phyloP scores from a whole-genome alignment of 2,113 vertebrate genomes.

The Tiliqua scincoides region DNA sequence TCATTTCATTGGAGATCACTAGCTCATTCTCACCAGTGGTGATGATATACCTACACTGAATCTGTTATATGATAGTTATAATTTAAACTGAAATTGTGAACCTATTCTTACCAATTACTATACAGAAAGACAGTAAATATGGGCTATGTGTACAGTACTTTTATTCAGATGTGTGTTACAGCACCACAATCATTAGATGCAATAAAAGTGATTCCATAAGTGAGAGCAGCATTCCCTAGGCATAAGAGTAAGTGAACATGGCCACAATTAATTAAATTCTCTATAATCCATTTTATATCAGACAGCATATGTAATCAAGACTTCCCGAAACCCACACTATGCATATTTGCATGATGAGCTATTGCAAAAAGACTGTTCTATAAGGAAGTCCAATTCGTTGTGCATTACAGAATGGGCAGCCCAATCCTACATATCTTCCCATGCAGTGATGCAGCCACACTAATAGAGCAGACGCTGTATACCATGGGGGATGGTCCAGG shows the following conservation, averaged over 20 bases:
- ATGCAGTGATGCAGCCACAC: too few relatives aligned
- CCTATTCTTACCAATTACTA: not conserved
- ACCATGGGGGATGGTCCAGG: too few relatives aligned
- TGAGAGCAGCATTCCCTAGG: conserved; percentile 34
- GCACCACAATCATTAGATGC: not conserved
- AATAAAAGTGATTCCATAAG: conserved; percentile 13
- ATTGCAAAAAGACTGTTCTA: conserved; percentile 22
- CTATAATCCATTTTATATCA: conserved; percentile 57
- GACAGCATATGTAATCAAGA: conserved; percentile 52
- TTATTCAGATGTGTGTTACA: too few relatives aligned
- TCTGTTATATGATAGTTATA: not conserved
- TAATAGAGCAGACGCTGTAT: too few relatives aligned
- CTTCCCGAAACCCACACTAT: conserved; percentile 54
- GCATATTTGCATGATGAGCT: conserved; percentile 47
- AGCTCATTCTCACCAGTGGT: not conserved
- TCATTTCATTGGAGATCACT: not conserved
- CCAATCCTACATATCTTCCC: not conserved
- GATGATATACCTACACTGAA: not conserved
- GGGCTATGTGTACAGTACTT: too few relatives aligned
- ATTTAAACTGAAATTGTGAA: not conserved
- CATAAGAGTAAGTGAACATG: conserved; percentile 49
- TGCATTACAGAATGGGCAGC: not conserved
- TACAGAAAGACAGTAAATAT: too few relatives aligned
- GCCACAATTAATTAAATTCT: conserved; percentile 40
- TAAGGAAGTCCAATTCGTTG: not conserved